These are phyloP conservation scores for Epirrita christyi DNA, from an alignment of 2,888 invertebrate species.

Conservation along the genomic window DNA sequence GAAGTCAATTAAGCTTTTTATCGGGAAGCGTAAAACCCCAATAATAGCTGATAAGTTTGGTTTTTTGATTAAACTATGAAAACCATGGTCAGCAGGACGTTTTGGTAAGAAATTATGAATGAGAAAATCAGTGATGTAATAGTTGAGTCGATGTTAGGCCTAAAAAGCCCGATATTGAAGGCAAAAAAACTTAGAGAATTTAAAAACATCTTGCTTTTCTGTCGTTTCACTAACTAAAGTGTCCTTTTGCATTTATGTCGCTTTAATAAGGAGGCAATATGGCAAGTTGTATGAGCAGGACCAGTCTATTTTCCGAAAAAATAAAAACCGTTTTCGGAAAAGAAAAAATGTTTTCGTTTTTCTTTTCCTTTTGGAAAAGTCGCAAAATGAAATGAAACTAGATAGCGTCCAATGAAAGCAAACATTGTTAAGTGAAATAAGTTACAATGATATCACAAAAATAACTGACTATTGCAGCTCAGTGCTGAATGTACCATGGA, in stretches of 20 bases:
- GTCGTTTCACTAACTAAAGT: too few species aligned
- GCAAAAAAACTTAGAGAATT: too few species aligned
- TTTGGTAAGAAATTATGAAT: too few species aligned
- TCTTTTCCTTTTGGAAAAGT: slow-evolving; percentile 7
- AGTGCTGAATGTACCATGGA: neutral
- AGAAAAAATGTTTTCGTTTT: slow-evolving; percentile 6
- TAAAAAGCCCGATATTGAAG: too few species aligned
- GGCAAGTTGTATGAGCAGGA: neutral
- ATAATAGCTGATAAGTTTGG: neutral
- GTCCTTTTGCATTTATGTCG: too few species aligned
- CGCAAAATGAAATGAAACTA: slow-evolving; percentile 28
- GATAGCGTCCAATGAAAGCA: slow-evolving; percentile 26
- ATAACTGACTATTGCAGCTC: slow-evolving; percentile 1
- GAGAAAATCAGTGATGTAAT: too few species aligned
- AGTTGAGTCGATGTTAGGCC: too few species aligned
- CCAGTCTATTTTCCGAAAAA: too few species aligned
- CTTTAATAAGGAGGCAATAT: too few species aligned
- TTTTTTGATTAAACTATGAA: neutral
- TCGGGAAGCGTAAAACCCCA: slow-evolving; percentile 13
- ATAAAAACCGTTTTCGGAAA: too few species aligned
- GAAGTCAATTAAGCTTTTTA: slow-evolving; percentile 41
- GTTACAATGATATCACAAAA: slow-evolving; percentile 21
- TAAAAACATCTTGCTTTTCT: too few species aligned
- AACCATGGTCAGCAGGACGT: too few species aligned
- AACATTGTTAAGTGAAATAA: slow-evolving; percentile 32